Base-by-base conservation (phyloP, 2,797 vertebrate genomes). In the Jordanella pulchra region DNA sequence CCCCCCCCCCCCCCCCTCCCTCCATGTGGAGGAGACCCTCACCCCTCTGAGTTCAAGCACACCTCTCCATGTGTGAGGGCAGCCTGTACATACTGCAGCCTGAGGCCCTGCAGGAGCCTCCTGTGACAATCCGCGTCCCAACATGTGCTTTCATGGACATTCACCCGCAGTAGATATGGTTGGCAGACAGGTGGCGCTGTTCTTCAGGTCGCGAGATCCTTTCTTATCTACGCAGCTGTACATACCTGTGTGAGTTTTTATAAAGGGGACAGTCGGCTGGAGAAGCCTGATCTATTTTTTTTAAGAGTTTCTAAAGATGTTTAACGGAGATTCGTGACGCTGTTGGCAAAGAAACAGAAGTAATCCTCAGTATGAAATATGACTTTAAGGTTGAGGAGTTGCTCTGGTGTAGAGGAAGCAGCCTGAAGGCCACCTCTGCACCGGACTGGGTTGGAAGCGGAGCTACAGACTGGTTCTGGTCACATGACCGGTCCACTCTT, bases 231-330 rank as follows among this genome's bases (percentile, higher is more conserved):
- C 74, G 53, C 74, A 75, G 77, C 71, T 95, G 94, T 95, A 95
- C 85, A 95, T 95, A 95, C 79, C 3, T 80, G 73, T 39, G 86
- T 78, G 82, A 84, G 87, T 87, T 95, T 95, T 95, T 95, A 91
- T 94, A 95, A 92, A 83, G 87, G 92, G 90, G 87, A 91, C 56
- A 89, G 82, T 86, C 83, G 89, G 93, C 89, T 78, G 91, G 91
- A 67, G 64, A 88, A 92, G 93, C 86, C 89, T 88, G 78, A 93
- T 95, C 90, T 95, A 95, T 95, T 93, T 95, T 94, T 94, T 92
- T 92, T 90, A 86, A 89, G 78, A 79, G 83, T 93, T 94, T 94
- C 85, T 94, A 92, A 91, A 87, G 88, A 83, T 77, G 86, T 88
- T 84, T 85, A 89, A 83, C 87, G 89, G 88, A 90, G 86, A 83